Evolutionary conservation across 1,140 invertebrate species (phyloP).

Genomic region (Geopemphigus sp.): DNA sequence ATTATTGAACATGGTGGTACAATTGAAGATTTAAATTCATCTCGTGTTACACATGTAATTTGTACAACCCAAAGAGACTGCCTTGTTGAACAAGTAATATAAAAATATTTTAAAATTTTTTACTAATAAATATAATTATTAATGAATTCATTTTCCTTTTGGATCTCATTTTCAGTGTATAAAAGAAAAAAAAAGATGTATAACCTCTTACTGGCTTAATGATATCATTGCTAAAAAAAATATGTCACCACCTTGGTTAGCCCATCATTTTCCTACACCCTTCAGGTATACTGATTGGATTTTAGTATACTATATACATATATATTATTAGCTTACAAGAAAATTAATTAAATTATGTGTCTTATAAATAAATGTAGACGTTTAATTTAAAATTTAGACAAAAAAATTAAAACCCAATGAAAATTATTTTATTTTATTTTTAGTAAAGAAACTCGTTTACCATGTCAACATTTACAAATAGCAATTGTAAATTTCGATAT

Average conservation of each 20-base stretch:
- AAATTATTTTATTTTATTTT: constrained; percentile 19
- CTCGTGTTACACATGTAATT: constrained; percentile 84
- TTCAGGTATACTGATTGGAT: constrained; percentile 59
- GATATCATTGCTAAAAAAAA: constrained; percentile 81
- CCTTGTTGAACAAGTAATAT: constrained; percentile 72
- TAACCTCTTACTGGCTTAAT: constrained; percentile 91
- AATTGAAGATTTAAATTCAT: constrained; percentile 77
- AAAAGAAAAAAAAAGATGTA: constrained; percentile 80
- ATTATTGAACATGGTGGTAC: constrained; percentile 87
- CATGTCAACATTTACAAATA: constrained; percentile 65
- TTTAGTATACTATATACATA: too few relatives aligned
- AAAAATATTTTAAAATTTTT: neutral
- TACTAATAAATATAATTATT: neutral
- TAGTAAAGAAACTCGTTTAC: constrained; percentile 57
- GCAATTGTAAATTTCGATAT: constrained; percentile 81
- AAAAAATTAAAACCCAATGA: too few relatives aligned
- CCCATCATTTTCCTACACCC: constrained; percentile 82
- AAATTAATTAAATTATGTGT: too few relatives aligned
- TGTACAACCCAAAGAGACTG: constrained; percentile 85
- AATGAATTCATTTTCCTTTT: neutral
- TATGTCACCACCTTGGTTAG: constrained; percentile 85
- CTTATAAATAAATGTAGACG: too few relatives aligned
- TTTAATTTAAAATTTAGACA: too few relatives aligned
- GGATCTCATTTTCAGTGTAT: constrained; percentile 64
- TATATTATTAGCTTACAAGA: too few relatives aligned